Evolutionary conservation across 64 coral and sea anemone species (phyloP).

Genomic region (Montipora efflorescens): DNA sequence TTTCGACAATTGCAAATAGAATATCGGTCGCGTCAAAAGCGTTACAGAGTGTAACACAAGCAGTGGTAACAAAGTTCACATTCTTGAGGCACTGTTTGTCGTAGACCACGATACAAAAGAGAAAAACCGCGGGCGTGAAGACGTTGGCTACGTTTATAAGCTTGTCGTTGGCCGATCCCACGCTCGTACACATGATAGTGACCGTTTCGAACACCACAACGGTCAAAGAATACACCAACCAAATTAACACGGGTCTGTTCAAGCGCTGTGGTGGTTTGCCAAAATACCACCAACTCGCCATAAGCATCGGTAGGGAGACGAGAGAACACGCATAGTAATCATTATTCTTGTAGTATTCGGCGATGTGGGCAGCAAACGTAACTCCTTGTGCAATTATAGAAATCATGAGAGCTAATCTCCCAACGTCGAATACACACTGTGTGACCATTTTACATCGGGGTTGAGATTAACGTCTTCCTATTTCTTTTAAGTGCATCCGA

Average conservation of each 20-base stretch:
- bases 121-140: background rate
- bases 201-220: background rate
- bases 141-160: background rate
- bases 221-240: background rate
- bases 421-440: background rate
- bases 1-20: background rate
- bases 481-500: no score
- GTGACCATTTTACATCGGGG: background rate
- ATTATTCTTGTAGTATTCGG: background rate
- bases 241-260: background rate
- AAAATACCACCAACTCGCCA: background rate
- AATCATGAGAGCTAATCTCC: background rate
- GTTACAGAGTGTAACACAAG: background rate
- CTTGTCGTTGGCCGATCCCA: background rate
- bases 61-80: background rate
- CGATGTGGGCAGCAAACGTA: background rate
- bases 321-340: background rate
- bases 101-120: background rate
- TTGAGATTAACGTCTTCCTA: background rate
- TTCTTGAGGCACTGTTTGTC: background rate
- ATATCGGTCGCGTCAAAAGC: background rate
- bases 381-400: background rate
- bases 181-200: no score
- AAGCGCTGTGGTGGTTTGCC: background rate
- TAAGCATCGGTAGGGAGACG: background rate